phyloP scores from a whole-genome alignment of 2,113 vertebrate genomes.

The Solenodon paradoxus region DNA sequence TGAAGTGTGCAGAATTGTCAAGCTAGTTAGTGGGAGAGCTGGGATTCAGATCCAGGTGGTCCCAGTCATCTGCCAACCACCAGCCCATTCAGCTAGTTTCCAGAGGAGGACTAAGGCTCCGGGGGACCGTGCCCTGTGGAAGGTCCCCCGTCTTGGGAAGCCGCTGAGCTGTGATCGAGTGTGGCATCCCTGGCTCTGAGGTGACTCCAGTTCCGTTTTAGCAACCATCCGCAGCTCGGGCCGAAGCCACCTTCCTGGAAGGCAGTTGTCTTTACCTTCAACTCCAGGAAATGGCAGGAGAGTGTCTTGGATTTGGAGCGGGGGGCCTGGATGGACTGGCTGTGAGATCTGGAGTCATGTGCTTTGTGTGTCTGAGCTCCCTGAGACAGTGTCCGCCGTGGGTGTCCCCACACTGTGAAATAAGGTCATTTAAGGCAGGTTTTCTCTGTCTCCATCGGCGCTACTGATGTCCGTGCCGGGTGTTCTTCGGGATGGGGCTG shows the following conservation, averaged over 20 bases:
- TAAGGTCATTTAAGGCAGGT: background rate
- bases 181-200: background rate
- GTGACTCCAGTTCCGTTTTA: accelerated
- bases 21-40: background rate
- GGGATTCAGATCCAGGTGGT: background rate
- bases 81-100: background rate
- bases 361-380: background rate
- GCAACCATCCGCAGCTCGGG: background rate
- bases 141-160: background rate
- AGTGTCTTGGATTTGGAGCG: background rate
- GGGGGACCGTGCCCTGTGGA: background rate
- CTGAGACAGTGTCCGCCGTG: too few species aligned
- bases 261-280: background rate
- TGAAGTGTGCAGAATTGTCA: background rate
- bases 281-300: background rate
- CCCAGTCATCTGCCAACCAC: background rate
- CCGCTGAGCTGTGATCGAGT: background rate
- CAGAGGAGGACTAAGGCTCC: background rate
- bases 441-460: background rate
- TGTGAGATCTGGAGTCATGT: background rate
- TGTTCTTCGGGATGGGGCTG: background rate
- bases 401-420: background rate
- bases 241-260: too few species aligned
- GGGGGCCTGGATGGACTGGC: background rate
- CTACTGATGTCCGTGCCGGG: background rate